Base-by-base conservation (phyloP, 2,113 vertebrate species). In the Terrapene triunguis region DNA sequence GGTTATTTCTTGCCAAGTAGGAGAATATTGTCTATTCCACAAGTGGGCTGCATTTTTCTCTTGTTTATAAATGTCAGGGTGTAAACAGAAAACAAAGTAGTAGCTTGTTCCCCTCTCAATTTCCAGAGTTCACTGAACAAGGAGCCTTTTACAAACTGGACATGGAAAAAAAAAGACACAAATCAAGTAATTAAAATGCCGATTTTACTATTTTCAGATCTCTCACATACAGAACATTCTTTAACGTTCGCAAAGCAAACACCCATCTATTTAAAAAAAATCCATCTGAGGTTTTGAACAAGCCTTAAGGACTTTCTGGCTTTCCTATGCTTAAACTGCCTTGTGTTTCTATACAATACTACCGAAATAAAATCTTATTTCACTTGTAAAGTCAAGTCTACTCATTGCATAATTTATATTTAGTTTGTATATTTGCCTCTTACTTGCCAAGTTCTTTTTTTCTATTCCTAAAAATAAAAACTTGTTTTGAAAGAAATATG, bases 11-110 rank as follows among this genome's bases (percentile, higher is more conserved):
- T 81, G 74, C 74, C 84, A 87, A 80, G 74, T 59, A 79, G 44
- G 72, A 92, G 50, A 87, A 94, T 89, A 80, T 4, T 19, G 44
- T 92, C 5, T 82, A 35, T 92, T 95, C 62, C 89, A 24, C 62
- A 85, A 91, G 92, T 78, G 2, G 50, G 96, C 82, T 81, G 88
- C 94, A 95, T 97, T 97, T 93, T 96, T 47, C 13, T 88, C 88
- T 91, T 91, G 89, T 95, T 95, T 96, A 97, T 97, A 98, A 98
- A 97, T 97, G 98, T 95, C 98, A 96, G 80, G 44, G 87, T 76
- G 76, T 87, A 96, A 96, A 91, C 59, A 54, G 91, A 97, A 98
- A 97, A 98, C 98, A 98, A 98, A 98, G 98, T 97, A 97, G 81
- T 50, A 90, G 96, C 95, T 96, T 98, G 98, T 98, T 97, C 91